Conservation (phyloP, 1,140 invertebrate species). For the Charaxes varanes region DNA sequence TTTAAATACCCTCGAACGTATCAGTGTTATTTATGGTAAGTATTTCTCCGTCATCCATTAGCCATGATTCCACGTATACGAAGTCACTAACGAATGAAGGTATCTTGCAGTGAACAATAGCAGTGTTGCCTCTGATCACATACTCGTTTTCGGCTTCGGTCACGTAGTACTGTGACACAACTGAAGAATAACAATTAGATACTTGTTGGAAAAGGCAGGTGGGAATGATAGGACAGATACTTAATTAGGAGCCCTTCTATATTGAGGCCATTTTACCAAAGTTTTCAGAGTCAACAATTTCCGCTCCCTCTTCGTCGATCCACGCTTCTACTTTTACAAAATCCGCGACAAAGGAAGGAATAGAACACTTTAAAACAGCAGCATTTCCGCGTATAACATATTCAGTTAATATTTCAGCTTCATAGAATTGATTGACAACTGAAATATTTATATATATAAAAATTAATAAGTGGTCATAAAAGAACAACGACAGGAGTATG, state of each 20-base stretch:
- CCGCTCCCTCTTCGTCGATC: slow-evolving; percentile 79
- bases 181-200: slow-evolving; percentile 75
- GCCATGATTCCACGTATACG: slow-evolving; percentile 90
- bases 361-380: slow-evolving; percentile 85
- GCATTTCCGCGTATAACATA: slow-evolving; percentile 89
- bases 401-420: slow-evolving; percentile 85
- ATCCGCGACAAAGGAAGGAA: slow-evolving; percentile 87
- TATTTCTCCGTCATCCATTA: slow-evolving; percentile 83
- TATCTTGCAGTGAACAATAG: slow-evolving; percentile 94
- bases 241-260: slow-evolving; percentile 34
- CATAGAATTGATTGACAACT: slow-evolving; percentile 89
- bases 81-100: slow-evolving; percentile 96
- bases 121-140: slow-evolving; percentile 93
- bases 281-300: slow-evolving; percentile 76
- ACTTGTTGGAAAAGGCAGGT: slow-evolving; percentile 28
- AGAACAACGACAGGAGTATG: too few species aligned
- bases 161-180: slow-evolving; percentile 90
- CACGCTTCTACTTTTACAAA: slow-evolving; percentile 86
- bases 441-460: slow-evolving; percentile 29
- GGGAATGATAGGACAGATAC: slow-evolving; percentile 35
- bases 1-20: slow-evolving; percentile 38
- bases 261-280: slow-evolving; percentile 73
- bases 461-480: slow-evolving; percentile 1
- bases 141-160: slow-evolving; percentile 95
- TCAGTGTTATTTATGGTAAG: slow-evolving; percentile 77